Percentiles rank a stretch among this genome's conserved stretches.
Evolutionary conservation across 2,797 vertebrate genomes (phyloP).

Genomic region (Chelon labrosus): DNA sequence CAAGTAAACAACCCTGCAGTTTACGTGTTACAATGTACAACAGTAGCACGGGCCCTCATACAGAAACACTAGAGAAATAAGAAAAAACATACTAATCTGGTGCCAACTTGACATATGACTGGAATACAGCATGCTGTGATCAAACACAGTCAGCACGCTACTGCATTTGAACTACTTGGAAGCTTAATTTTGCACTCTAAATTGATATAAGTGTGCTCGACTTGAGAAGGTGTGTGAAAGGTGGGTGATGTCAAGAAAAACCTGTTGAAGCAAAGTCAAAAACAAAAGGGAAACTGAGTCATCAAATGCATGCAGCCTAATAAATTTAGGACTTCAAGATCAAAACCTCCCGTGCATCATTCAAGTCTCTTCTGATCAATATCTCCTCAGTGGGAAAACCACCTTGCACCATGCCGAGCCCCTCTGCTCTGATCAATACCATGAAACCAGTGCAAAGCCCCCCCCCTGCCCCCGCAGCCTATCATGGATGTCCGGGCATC

Average conservation of each 20-base stretch:
- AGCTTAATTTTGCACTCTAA: not conserved
- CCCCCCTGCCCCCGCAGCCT: conserved; percentile 45
- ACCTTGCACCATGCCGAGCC: conserved; percentile 40
- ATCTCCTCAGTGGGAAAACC: conserved; percentile 47
- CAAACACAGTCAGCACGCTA: not conserved
- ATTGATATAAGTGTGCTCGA: not conserved
- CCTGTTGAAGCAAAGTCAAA: not conserved
- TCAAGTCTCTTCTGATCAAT: conserved; percentile 48
- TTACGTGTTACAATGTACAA: conserved; percentile 30
- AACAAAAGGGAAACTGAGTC: not conserved
- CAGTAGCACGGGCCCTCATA: not conserved
- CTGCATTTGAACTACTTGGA: not conserved
- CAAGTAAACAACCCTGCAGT: conserved; percentile 56
- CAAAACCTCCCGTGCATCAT: conserved; percentile 26
- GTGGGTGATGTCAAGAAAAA: not conserved
- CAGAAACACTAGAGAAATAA: not conserved
- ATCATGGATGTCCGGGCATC: conserved; percentile 55
- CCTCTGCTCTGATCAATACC: conserved; percentile 64
- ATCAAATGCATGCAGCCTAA: conserved; percentile 1
- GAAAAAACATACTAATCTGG: not conserved
- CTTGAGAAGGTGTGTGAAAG: not conserved
- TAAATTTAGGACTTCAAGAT: conserved; percentile 17
- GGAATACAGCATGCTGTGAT: conserved; percentile 5
- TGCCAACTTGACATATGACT: conserved; percentile 23
- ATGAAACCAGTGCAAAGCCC: conserved; percentile 49